Evolutionary conservation across 2,797 vertebrate genomes (phyloP).

Genomic region (Tokudaia tokunoshimensis): DNA sequence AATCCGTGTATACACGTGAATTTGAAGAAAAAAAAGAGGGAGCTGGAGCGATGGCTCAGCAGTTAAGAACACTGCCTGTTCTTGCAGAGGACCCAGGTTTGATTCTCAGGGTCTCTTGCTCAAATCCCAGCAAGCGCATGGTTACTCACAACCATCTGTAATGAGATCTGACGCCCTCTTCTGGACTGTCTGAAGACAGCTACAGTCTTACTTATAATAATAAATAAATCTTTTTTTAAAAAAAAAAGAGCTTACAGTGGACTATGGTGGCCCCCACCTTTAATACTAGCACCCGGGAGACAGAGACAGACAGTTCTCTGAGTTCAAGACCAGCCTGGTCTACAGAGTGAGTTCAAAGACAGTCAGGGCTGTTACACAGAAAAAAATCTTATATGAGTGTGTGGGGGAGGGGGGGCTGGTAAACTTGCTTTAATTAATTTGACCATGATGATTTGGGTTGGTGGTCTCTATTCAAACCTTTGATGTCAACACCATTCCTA

Average conservation of each 20-base stretch:
- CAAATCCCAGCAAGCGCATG: too few species aligned
- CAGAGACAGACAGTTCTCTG: background rate
- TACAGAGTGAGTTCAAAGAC: background rate
- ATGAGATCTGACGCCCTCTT: too few species aligned
- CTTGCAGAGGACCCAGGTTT: too few species aligned
- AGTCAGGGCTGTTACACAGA: background rate
- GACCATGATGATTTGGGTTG: background rate
- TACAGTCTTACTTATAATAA: too few species aligned
- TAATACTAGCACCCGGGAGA: background rate
- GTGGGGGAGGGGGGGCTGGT: too few species aligned
- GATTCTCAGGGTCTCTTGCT: too few species aligned
- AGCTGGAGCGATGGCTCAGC: too few species aligned
- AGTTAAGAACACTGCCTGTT: too few species aligned
- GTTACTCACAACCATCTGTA: too few species aligned
- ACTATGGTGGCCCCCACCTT: background rate
- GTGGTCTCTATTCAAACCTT: background rate
- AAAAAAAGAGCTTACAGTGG: background rate
- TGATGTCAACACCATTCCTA: background rate
- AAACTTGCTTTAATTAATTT: background rate
- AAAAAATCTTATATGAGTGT: background rate
- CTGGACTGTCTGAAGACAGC: too few species aligned
- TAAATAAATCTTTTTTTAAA: background rate
- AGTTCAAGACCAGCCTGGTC: background rate
- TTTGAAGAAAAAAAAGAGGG: background rate
- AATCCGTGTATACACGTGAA: background rate